Evolutionary conservation across 2,888 invertebrate species (phyloP).

Genomic region (Chrysotoxum bicinctum): DNA sequence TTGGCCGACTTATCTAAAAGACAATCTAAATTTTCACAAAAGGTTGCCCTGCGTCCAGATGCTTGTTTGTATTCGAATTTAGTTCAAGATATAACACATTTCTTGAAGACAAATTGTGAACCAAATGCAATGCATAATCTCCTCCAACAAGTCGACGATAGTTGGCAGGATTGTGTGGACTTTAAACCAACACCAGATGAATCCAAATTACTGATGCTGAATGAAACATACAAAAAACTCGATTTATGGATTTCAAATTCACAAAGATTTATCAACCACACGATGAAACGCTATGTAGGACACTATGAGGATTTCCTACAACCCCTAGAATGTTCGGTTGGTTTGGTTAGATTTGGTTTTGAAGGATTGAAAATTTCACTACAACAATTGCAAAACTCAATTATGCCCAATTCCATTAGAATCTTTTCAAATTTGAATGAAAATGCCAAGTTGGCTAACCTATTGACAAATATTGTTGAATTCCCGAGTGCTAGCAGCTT

Average conservation of each 20-base stretch:
- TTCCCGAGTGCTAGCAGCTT: slow-evolving; percentile 78
- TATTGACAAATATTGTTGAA: slow-evolving; percentile 77
- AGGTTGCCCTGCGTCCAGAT: slow-evolving; percentile 79
- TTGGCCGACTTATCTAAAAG: slow-evolving; percentile 73
- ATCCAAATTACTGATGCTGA: slow-evolving; percentile 72
- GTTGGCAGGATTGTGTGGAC: slow-evolving; percentile 73
- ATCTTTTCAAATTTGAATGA: slow-evolving; percentile 72
- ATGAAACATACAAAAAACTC: slow-evolving; percentile 77
- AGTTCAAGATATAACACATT: slow-evolving; percentile 79
- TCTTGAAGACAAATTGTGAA: slow-evolving; percentile 79
- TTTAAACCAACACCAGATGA: slow-evolving; percentile 49
- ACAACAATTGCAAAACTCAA: slow-evolving; percentile 78
- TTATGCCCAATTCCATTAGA: slow-evolving; percentile 53
- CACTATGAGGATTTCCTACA: slow-evolving; percentile 91
- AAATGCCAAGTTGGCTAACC: slow-evolving; percentile 75
- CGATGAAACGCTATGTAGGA: slow-evolving; percentile 83
- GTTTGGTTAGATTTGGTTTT: slow-evolving; percentile 86
- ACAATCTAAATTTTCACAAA: slow-evolving; percentile 77
- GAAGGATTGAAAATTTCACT: slow-evolving; percentile 84
- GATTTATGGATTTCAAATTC: slow-evolving; percentile 80
- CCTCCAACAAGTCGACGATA: slow-evolving; percentile 73
- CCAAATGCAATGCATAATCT: slow-evolving; percentile 76
- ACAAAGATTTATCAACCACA: slow-evolving; percentile 78
- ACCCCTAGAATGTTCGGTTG: slow-evolving; percentile 87
- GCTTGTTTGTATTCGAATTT: slow-evolving; percentile 78